Base-by-base conservation (phyloP, 2,888 invertebrate species). In the Carpatolechia fugitivella region DNA sequence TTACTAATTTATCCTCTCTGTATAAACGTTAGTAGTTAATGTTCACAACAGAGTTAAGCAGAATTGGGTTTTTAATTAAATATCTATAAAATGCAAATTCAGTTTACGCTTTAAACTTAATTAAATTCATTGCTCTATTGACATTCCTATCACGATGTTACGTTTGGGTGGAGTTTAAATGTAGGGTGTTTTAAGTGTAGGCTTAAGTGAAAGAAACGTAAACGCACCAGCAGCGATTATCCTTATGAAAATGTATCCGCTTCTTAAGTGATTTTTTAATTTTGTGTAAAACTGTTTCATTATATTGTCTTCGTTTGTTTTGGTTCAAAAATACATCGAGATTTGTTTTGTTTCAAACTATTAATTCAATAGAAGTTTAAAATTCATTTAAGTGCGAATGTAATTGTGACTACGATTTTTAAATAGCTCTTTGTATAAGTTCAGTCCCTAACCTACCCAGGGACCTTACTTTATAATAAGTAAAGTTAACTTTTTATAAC, bases 81-180 rank as follows among this genome's bases (percentile, higher is more conserved):
- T 68, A 54, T 59, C 69, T 64, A 74, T 74, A 71, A 77, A 73
- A 70, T 64, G 66, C 66, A 65, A 71, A 70, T 66, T 60, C 63
- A 62, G 66, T 70, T 70, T 66, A 65, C 65, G 66, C 62, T 67
- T 62, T 64, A 55, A 60, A 66, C 65, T 72, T 72, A 72, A 76
- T 76, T 72, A 71, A 76, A 77, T 74, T 70, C 70, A 72, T 71
- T 64, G 64, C 64, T 70, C 57, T 70, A 69, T 73, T 74, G 68
- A 72, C 71, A 74, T 69, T 72, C 74, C 58, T 60, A 68, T 69
- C 71, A 68, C 73, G 72, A 49, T 52, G 56, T 55, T 59, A 58
- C 65, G 65, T 64, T 67, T 65, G 68, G 63, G 62, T 61, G 58
- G 56, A 57, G 58, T 64, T 67, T 62, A 55, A 58, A 56, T 63